Evolutionary conservation across 2,888 invertebrate genomes (phyloP), one percentile per base, ranked within the genome.

Genomic region (Cataglyphis albicans): DNA sequence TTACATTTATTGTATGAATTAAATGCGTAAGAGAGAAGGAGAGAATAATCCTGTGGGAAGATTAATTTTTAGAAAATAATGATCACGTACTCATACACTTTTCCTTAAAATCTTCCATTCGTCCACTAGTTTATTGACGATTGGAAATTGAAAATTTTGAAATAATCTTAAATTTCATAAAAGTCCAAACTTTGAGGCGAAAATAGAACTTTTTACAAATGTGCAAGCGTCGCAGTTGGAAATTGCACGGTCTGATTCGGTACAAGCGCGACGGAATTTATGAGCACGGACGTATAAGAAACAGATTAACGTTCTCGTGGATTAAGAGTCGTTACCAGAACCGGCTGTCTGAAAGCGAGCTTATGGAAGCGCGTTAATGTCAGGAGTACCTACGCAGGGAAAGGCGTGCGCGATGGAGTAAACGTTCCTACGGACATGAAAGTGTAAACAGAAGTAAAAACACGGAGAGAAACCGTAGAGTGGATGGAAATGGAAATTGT

Each of bases 371-470:
- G 67, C 55, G 68, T 55, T 76, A 67, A 67, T 15, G 55, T 67
- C 67, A 44, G 29, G 10, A 21, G 32, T 18, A 70, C 59, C 76
- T 68, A 44, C 76, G n/a, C 12, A 6, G 41, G 48, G 29, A 52
- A 21, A 48, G 32, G 35, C n/a, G 32, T 44, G 63, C 10, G 48
- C 65, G 15, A 32, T 9, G 38, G 21, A 32, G 70, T 70, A 70
- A 44, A 70, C 70, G 21, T 59, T 78, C 48, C 78, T 55, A 59
- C 59, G n/a, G 18, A 59, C 78, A 78, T 70, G 70, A 78, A 78
- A 59, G 44, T 70, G 70, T 78, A 78, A 78, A 78, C 78, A 78
- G 78, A 78, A 78, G 78, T 76, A 78, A 78, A 70, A 78, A 78
- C 44, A 78, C 32, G 15, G 21, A 18, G 67, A 55, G 67, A n/a